A percentile compares a stretch with the other conserved stretches of the same genome.
phyloP scores from a whole-genome alignment of 2,113 vertebrate genomes.

The Otis tarda region DNA sequence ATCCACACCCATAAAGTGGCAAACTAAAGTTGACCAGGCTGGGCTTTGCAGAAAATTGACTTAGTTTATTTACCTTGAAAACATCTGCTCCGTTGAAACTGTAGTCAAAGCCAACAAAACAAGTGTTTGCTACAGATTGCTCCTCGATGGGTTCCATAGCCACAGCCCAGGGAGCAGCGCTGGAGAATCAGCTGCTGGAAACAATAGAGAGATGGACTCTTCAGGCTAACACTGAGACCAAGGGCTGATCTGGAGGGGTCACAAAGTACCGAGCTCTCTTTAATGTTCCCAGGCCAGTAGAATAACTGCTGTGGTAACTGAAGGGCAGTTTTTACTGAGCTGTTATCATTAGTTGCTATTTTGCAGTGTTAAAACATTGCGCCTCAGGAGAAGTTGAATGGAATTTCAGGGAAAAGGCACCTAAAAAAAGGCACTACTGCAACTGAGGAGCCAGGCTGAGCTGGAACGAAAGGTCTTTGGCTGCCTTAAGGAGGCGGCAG shows the following conservation, averaged over 20 bases:
- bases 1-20: not conserved
- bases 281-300: not conserved
- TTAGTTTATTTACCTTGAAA: not conserved
- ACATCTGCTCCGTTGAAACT: not conserved
- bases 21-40: not conserved
- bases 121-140: not conserved
- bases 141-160: not conserved
- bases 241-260: not conserved
- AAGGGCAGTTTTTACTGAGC: not conserved
- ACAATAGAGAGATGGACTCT: not conserved
- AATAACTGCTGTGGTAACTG: not conserved
- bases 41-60: not conserved
- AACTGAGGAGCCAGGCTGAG: not conserved
- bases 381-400: not conserved
- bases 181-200: not conserved
- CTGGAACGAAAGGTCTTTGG: not conserved
- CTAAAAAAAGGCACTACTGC: not conserved
- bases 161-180: fast-evolving
- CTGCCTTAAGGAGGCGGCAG: not conserved
- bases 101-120: not conserved
- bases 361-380: not conserved
- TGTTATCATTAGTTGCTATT: not conserved
- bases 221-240: not conserved
- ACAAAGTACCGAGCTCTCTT: not conserved
- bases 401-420: not conserved